These are phyloP conservation scores for Parnassius glacialis DNA, from an alignment of 2,888 invertebrate species.

Conservation along the genomic window DNA sequence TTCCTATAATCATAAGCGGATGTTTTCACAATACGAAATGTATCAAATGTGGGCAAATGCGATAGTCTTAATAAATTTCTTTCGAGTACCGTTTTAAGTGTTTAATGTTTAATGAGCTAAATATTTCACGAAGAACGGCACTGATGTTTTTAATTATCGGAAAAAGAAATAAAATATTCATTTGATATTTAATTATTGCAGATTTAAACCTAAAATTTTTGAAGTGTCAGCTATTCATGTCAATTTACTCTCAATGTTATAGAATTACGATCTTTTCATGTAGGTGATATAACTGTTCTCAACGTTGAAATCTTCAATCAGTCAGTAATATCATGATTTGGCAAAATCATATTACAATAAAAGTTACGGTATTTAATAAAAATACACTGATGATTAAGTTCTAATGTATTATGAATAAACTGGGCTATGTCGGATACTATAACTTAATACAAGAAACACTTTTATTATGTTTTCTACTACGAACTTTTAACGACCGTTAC, in stretches of 20 bases:
- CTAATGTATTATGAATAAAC: conserved; percentile 8
- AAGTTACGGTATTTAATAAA: conserved; percentile 21
- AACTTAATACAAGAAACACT: no score
- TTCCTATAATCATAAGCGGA: conserved; percentile 18
- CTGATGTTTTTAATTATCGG: neutral
- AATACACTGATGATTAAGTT: conserved; percentile 4
- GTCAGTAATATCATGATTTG: conserved; percentile 17
- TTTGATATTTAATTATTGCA: conserved; percentile 1
- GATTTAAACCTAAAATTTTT: neutral
- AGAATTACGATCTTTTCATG: conserved; percentile 29
- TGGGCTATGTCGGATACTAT: neutral
- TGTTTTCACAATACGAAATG: conserved; percentile 13
- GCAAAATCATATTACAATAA: conserved; percentile 19
- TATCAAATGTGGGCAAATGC: conserved; percentile 10
- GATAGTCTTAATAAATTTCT: conserved; percentile 15
- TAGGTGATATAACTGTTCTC: conserved; percentile 11
- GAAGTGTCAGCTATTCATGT: conserved; percentile 18
- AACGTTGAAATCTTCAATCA: conserved; percentile 18
- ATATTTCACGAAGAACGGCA: neutral
- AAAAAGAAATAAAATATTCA: no score
- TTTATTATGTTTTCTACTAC: no score
- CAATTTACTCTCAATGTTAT: conserved; percentile 11
- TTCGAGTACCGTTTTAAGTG: neutral
- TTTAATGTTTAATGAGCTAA: neutral
- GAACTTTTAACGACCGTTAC: no score